Conservation (phyloP, 23 tunicate genomes). For the Corella eumyota region DNA sequence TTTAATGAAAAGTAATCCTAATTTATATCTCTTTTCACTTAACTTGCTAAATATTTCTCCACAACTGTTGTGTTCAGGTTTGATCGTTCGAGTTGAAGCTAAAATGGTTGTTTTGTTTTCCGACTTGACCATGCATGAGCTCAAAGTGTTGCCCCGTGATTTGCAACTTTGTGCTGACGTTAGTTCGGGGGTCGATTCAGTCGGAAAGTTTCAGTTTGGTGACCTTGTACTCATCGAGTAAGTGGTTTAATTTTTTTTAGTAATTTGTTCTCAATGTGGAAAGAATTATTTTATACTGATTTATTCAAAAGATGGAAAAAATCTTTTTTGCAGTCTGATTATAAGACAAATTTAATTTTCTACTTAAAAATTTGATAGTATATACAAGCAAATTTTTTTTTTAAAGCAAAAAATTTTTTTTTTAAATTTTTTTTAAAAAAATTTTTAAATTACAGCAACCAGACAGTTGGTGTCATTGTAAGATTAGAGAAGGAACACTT, state of each 20-base stretch:
- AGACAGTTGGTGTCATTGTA: conserved; percentile 92
- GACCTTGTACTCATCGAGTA: conserved; percentile 91
- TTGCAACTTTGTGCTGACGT: conserved; percentile 90
- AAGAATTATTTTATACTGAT: too few relatives aligned
- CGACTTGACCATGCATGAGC: conserved; percentile 94
- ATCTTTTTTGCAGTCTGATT: too few relatives aligned
- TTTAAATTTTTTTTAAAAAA: background rate
- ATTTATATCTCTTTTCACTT: too few relatives aligned
- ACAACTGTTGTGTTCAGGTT: too few relatives aligned
- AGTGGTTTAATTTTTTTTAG: background rate
- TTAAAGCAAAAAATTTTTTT: too few relatives aligned
- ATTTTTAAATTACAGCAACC: conserved; percentile 46
- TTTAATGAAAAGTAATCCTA: too few relatives aligned
- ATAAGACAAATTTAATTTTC: too few relatives aligned
- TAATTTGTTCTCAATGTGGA: too few relatives aligned
- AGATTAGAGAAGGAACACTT: conserved; percentile 86
- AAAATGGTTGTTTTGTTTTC: conserved; percentile 81
- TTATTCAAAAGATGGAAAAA: too few relatives aligned
- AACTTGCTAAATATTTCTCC: too few relatives aligned
- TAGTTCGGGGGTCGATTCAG: conserved; percentile 93
- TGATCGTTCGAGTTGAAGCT: conserved; percentile 85
- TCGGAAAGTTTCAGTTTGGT: conserved; percentile 97
- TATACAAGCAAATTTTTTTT: too few relatives aligned
- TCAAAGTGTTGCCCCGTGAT: conserved; percentile 88
- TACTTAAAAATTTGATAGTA: too few relatives aligned